A percentile compares a stretch with the other conserved stretches of the same genome.
Conservation (phyloP, 1,140 invertebrate species). For the Drosophila auraria region DNA sequence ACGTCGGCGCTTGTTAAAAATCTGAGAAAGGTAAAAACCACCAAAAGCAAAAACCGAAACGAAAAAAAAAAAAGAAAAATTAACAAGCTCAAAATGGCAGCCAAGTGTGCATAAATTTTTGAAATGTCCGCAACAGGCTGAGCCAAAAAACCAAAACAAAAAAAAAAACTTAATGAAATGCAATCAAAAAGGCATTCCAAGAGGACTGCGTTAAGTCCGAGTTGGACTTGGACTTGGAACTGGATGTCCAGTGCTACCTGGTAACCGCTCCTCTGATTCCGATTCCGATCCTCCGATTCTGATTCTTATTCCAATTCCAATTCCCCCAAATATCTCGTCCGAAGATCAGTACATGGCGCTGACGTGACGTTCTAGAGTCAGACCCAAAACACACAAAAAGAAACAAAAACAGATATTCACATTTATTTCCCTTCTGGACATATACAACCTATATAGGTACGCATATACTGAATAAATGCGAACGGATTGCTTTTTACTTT, state of each 20-base stretch:
- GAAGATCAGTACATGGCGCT: constrained; percentile 73
- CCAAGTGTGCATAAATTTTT: constrained; percentile 82
- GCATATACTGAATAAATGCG: constrained; percentile 74
- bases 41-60: constrained; percentile 41
- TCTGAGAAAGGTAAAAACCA: constrained; percentile 66
- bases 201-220: constrained; percentile 70
- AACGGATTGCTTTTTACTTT: constrained; percentile 57
- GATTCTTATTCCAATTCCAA: constrained; percentile 21
- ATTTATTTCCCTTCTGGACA: constrained; percentile 65
- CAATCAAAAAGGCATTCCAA: constrained; percentile 78
- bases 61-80: constrained; percentile 58
- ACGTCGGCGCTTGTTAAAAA: constrained; percentile 79
- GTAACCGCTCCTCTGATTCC: constrained; percentile 24
- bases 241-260: constrained; percentile 41
- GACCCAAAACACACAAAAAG: constrained; percentile 23
- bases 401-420: constrained; percentile 54
- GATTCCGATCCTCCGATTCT: neutral
- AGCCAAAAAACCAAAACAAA: constrained; percentile 39
- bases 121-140: constrained; percentile 64
- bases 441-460: constrained; percentile 37
- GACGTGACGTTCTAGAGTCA: constrained; percentile 53
- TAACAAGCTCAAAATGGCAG: constrained; percentile 78
- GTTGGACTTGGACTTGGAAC: constrained; percentile 30
- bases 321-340: constrained; percentile 56
- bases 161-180: constrained; percentile 70